Conservation (phyloP, 2,113 vertebrate species). For the Pseudopipra pipra region DNA sequence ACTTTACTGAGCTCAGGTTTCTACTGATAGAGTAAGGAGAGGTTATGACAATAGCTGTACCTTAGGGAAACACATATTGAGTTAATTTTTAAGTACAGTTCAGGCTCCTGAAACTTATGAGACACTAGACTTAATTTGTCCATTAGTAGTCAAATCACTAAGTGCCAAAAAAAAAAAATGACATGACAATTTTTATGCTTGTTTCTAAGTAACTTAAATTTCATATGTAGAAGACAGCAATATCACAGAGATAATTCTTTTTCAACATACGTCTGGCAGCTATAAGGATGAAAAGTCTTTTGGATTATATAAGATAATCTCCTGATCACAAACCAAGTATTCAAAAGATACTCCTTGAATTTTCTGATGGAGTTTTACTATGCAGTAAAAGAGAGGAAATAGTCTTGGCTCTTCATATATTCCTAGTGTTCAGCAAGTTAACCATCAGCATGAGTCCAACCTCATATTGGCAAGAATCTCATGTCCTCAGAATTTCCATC, state of each 20-base stretch:
- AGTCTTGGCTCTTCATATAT: slow-evolving; percentile 45
- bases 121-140: neutral
- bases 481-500: slow-evolving; percentile 68
- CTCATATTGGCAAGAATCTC: slow-evolving; percentile 54
- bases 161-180: neutral
- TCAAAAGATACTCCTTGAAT: slow-evolving; percentile 36
- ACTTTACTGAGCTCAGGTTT: neutral
- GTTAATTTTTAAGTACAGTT: slow-evolving; percentile 4
- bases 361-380: slow-evolving; percentile 64
- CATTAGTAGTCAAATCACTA: neutral
- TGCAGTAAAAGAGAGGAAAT: slow-evolving; percentile 73
- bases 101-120: neutral
- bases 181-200: neutral
- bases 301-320: slow-evolving; percentile 42
- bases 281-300: neutral
- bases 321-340: slow-evolving; percentile 33
- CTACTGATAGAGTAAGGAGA: neutral
- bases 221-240: neutral
- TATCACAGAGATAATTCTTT: neutral
- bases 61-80: neutral
- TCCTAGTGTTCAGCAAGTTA: slow-evolving; percentile 57
- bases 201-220: neutral
- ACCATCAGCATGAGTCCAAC: slow-evolving; percentile 45
- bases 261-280: neutral
- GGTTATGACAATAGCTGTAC: neutral